These are phyloP conservation scores for Dorcus hopei DNA, from an alignment of 2,888 invertebrate genomes.

Conservation along the genomic window DNA sequence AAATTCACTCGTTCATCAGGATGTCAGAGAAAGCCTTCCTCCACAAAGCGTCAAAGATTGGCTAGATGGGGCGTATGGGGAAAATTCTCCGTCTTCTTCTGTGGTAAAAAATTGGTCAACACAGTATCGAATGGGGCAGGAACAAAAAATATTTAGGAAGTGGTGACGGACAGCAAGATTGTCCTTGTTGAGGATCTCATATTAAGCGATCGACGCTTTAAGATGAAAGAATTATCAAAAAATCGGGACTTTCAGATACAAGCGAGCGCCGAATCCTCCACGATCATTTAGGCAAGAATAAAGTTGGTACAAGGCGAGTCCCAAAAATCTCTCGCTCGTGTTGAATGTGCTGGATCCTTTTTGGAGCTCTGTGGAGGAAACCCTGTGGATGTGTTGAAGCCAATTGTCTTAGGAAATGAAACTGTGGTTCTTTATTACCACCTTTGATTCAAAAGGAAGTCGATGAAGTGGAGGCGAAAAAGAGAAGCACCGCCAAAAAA, in stretches of 20 bases:
- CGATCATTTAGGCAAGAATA: not conserved
- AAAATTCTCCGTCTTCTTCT: not conserved
- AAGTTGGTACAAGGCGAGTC: not conserved
- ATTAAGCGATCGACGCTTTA: constrained; percentile 4
- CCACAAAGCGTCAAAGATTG: not conserved
- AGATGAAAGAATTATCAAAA: constrained; percentile 8
- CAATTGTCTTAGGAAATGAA: not conserved
- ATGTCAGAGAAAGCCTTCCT: no score
- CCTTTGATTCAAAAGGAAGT: not conserved
- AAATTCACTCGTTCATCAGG: no score
- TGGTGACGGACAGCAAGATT: constrained; percentile 8
- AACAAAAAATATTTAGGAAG: constrained; percentile 2
- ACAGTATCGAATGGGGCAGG: not conserved
- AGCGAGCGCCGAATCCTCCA: not conserved
- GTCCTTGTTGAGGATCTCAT: not conserved
- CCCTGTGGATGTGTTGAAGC: not conserved
- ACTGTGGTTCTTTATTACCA: no score
- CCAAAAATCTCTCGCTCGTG: not conserved
- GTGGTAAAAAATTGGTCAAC: not conserved
- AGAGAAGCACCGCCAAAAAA: constrained; percentile 2
- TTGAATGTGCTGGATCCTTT: not conserved
- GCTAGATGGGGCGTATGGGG: not conserved
- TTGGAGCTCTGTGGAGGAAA: no score
- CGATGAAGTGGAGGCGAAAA: constrained; percentile 10
- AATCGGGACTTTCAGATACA: constrained; percentile 2